phyloP scores from a whole-genome alignment of 2,888 invertebrate genomes.

The Camptogramma bilineatum region DNA sequence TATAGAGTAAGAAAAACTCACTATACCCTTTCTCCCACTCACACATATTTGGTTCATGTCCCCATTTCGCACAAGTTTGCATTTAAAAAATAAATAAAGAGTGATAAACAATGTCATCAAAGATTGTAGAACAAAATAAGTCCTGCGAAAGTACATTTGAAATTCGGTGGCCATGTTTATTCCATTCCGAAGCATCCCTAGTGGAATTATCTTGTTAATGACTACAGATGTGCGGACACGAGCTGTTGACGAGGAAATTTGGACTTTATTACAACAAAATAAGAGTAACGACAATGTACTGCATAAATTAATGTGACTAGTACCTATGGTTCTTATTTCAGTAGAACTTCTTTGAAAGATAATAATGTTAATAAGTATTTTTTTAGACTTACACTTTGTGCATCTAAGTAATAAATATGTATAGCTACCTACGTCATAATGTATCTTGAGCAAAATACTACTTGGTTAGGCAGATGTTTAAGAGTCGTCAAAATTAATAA shows the following conservation, averaged over 20 bases:
- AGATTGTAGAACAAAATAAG: slow-evolving; percentile 1
- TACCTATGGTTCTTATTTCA: background rate
- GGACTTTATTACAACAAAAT: slow-evolving; percentile 39
- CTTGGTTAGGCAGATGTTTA: too few relatives aligned
- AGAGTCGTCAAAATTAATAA: too few relatives aligned
- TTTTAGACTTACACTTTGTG: background rate
- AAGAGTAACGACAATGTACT: slow-evolving; percentile 6
- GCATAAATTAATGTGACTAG: background rate
- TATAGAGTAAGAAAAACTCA: too few relatives aligned
- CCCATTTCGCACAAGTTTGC: too few relatives aligned
- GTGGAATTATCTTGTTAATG: slow-evolving; percentile 67
- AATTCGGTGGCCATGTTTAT: slow-evolving; percentile 59
- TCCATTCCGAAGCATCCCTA: slow-evolving; percentile 61
- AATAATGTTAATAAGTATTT: background rate
- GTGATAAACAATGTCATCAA: background rate
- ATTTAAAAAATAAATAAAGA: too few relatives aligned
- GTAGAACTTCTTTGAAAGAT: background rate
- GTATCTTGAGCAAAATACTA: too few relatives aligned
- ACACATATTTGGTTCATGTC: too few relatives aligned
- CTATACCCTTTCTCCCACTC: too few relatives aligned
- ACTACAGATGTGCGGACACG: slow-evolving; percentile 55
- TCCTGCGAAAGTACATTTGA: slow-evolving; percentile 47
- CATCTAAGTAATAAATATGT: background rate
- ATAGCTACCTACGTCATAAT: too few relatives aligned
- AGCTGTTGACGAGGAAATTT: slow-evolving; percentile 26